These are phyloP conservation scores for Daktulosphaira vitifoliae DNA, from an alignment of 1,140 invertebrate species.

Conservation along the genomic window DNA sequence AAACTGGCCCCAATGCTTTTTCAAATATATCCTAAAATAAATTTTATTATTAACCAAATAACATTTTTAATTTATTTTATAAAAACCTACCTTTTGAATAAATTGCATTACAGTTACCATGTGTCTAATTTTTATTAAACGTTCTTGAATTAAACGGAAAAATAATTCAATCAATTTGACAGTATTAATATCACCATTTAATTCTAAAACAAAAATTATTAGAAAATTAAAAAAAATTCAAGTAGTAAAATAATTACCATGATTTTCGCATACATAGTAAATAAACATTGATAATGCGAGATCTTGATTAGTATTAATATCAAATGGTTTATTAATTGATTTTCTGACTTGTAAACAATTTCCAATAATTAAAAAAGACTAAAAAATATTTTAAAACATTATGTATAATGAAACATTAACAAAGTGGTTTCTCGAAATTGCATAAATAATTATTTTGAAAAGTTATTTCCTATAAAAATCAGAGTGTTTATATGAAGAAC, in stretches of 20 bases:
- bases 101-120: slow-evolving; percentile 16
- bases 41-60: not conserved
- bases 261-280: not conserved
- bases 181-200: not conserved
- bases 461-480: too few relatives aligned
- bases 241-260: not conserved
- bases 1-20: not conserved
- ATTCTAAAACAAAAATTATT: slow-evolving; percentile 6
- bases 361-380: slow-evolving; percentile 20
- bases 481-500: too few relatives aligned
- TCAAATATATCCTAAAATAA: slow-evolving; percentile 9
- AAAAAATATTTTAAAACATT: too few relatives aligned
- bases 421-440: too few relatives aligned
- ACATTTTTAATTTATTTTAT: not conserved
- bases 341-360: slow-evolving; percentile 3
- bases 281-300: not conserved
- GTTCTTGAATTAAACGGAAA: slow-evolving; percentile 9
- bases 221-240: too few relatives aligned
- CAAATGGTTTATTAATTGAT: not conserved
- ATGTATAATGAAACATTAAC: too few relatives aligned
- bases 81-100: not conserved
- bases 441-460: too few relatives aligned
- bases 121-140: not conserved
- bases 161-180: slow-evolving; percentile 5
- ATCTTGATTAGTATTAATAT: not conserved